Base-by-base conservation (phyloP, 2,113 vertebrate species). In the Uria lomvia region DNA sequence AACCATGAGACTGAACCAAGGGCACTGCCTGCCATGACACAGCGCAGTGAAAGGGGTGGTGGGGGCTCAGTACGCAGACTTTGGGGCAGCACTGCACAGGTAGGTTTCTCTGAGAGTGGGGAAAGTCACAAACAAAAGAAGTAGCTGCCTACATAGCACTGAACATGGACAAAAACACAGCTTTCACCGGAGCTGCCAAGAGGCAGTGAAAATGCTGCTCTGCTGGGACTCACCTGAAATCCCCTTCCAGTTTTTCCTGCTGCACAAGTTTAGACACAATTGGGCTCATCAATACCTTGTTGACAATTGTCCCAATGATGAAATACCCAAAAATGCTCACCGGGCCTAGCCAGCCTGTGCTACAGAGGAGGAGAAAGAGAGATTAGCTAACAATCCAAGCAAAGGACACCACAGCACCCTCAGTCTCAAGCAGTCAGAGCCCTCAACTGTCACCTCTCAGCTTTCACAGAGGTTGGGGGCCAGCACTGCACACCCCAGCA, bases 231-330 rank as follows among this genome's bases (percentile, higher is more conserved):
- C 67, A 98, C 99, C 99, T 99, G 97, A 99, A 99, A 96, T 99
- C 98, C 22, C 99, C 99, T 62, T 99, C 99, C 90, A 99, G 98
- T 93, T 99, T 99, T 95, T 99, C 99, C 94, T 99, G 99, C 72
- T 99, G 98, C 78, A 99, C 98, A 93, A 99, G 97, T 83, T 98
- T 99, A 3, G 98, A 98, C 87, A 99, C 98, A 63, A 99, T 99
- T 7, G 99, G 99, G 38, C 99, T 99, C 98, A 99, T 99, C 56
- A 99, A 96, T 38, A 98, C 80, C 96, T 99, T 99, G 97, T 99
- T 99, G 97, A 98, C 78, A 6, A 99, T 36, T 0, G 99, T 99
- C 40, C 99, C 99, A n/a, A 99, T 84, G 65, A 99, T 30, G 92
- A 99, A 99, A 97, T 99, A 99, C 4, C 98, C 98, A 32, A 99